These are phyloP conservation scores for Arenicola marina DNA, from an alignment of 2,888 invertebrate genomes.

Conservation along the genomic window DNA sequence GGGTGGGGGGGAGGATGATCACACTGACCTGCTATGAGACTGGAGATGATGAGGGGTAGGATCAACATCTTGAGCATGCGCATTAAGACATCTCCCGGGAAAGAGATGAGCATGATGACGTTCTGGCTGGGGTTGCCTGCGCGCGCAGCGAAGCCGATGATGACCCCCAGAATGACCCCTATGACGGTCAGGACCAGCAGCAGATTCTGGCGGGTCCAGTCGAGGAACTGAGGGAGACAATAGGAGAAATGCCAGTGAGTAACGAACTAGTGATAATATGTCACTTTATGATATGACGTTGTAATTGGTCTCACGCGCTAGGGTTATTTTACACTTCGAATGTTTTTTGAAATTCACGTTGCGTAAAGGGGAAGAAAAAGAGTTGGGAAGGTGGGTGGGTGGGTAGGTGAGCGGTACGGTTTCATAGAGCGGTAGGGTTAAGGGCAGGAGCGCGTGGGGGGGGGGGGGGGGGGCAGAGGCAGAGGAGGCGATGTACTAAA, in stretches of 20 bases:
- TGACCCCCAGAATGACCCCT: constrained; percentile 68
- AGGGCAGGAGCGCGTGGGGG: no score
- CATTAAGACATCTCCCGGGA: constrained; percentile 74
- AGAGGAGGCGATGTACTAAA: no score
- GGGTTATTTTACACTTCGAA: no score
- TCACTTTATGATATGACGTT: no score
- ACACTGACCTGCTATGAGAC: constrained; percentile 64
- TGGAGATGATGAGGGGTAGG: constrained; percentile 71
- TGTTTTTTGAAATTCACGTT: no score
- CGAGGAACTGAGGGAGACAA: constrained; percentile 5
- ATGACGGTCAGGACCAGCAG: constrained; percentile 68
- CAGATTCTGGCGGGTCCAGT: constrained; percentile 62
- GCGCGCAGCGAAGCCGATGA: constrained; percentile 67
- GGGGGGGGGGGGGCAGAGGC: no score
- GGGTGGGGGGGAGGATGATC: no score
- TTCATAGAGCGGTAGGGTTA: no score
- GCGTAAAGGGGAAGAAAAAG: no score
- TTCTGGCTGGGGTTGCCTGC: constrained; percentile 62
- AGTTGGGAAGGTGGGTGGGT: neutral
- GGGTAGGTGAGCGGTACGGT: neutral
- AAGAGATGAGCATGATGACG: constrained; percentile 68
- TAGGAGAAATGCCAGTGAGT: no score
- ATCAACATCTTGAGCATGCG: constrained; percentile 73
- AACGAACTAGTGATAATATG: no score
- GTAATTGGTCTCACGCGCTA: no score